phyloP scores from a whole-genome alignment of 2,797 vertebrate species.

The Amblyopsis hoosieri region DNA sequence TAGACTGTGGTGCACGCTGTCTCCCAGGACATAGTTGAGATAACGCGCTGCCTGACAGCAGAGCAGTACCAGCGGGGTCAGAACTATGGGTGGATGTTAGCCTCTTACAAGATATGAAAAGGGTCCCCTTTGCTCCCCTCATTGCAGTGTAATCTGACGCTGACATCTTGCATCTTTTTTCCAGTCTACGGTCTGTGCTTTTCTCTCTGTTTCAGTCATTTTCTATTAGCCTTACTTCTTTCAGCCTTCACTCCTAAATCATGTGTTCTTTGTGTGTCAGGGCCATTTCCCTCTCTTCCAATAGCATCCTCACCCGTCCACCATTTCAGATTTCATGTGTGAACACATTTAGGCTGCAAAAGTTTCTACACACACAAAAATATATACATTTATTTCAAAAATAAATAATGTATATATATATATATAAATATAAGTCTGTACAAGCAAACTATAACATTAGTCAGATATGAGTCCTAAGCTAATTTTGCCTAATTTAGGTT shows the following conservation, averaged over 20 bases:
- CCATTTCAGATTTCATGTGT: neutral
- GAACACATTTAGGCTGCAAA: too few species aligned
- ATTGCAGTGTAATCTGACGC: constrained; percentile 41
- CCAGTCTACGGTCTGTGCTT: neutral
- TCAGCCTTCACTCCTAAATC: neutral
- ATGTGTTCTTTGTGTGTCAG: constrained; percentile 1
- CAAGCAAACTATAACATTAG: constrained; percentile 6
- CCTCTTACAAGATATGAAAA: constrained; percentile 23
- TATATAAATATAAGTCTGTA: neutral
- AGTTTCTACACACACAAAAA: neutral
- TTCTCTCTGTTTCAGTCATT: constrained; percentile 2
- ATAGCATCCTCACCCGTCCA: neutral
- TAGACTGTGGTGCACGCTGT: constrained; percentile 50
- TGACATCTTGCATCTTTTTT: constrained; percentile 40
- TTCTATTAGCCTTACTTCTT: neutral
- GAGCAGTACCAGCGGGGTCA: constrained; percentile 32
- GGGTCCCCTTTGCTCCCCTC: constrained; percentile 15
- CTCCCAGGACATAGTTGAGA: constrained; percentile 43
- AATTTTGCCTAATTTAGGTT: constrained; percentile 35
- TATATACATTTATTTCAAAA: too few species aligned
- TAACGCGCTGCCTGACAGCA: constrained; percentile 54
- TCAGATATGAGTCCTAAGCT: constrained; percentile 24
- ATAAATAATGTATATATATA: too few species aligned
- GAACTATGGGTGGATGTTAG: constrained; percentile 28
- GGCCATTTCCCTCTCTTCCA: neutral